phyloP scores from a whole-genome alignment of 2,888 invertebrate species.

The Lydus trimaculatus region DNA sequence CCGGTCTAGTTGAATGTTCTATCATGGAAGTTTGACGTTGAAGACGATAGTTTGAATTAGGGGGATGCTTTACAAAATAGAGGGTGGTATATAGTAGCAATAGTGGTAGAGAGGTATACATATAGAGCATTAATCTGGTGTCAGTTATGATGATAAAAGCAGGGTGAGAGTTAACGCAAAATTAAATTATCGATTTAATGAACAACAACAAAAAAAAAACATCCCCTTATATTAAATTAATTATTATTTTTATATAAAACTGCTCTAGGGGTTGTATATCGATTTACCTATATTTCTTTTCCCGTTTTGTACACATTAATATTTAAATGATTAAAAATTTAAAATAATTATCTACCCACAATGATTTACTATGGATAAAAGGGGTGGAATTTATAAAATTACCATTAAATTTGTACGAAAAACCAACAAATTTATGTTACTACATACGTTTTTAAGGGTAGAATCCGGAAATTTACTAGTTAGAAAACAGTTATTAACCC shows the following conservation, averaged over 20 bases:
- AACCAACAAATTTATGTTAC: not conserved
- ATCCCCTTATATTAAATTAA: too few species aligned
- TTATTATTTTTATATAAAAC: too few species aligned
- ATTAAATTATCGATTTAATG: not conserved
- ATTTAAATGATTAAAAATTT: not conserved
- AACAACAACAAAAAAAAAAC: not conserved
- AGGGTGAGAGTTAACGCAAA: not conserved
- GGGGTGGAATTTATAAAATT: not conserved
- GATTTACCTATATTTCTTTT: not conserved
- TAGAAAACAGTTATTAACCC: not conserved
- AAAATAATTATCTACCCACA: too few species aligned
- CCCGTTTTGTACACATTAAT: not conserved
- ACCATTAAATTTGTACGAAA: not conserved
- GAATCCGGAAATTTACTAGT: not conserved
- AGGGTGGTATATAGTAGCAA: not conserved
- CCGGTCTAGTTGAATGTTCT: not conserved
- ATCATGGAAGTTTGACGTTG: not conserved
- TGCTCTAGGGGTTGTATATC: not conserved
- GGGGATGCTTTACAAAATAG: not conserved
- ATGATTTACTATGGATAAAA: not conserved
- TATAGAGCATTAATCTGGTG: not conserved
- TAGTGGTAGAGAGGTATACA: not conserved
- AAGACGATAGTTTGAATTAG: conserved; percentile 1
- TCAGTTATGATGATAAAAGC: conserved; percentile 2
- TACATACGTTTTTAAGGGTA: not conserved